These are phyloP conservation scores for Mesochorus sp. DNA, from an alignment of 2,888 invertebrate species.

Conservation along the genomic window DNA sequence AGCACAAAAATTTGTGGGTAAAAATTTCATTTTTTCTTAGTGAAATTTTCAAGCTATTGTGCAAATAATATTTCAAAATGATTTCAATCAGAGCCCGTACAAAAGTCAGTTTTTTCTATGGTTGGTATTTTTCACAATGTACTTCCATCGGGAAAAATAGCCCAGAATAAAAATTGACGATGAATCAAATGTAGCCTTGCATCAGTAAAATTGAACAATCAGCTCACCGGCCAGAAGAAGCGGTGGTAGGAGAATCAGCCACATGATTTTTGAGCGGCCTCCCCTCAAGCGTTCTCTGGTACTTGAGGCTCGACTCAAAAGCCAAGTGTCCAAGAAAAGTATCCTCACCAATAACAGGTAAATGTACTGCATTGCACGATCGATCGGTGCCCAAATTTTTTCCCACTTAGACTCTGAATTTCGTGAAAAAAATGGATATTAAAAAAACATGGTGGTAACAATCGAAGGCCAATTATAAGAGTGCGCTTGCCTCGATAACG, in stretches of 20 bases:
- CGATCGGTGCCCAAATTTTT: constrained; percentile 66
- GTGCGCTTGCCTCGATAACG: constrained; percentile 70
- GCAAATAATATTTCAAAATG: no score
- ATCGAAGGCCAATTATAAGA: background rate
- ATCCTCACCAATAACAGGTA: constrained; percentile 75
- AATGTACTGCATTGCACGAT: constrained; percentile 69
- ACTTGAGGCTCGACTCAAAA: constrained; percentile 73
- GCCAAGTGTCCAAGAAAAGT: constrained; percentile 77
- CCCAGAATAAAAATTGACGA: no score
- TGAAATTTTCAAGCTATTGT: no score
- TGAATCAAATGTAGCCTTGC: background rate
- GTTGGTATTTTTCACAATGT: background rate
- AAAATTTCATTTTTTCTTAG: no score
- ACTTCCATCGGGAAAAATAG: background rate
- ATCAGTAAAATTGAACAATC: background rate
- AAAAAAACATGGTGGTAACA: constrained; percentile 23
- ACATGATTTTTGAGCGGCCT: constrained; percentile 72
- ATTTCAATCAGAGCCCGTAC: no score
- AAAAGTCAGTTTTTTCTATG: no score
- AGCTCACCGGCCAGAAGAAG: constrained; percentile 85
- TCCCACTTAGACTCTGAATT: constrained; percentile 75
- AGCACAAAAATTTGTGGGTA: no score
- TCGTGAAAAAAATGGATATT: constrained; percentile 5
- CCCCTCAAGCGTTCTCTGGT: constrained; percentile 68
- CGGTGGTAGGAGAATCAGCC: constrained; percentile 83